Base-by-base conservation (phyloP, 2,797 vertebrate genomes). In the Darevskia nairensis region DNA sequence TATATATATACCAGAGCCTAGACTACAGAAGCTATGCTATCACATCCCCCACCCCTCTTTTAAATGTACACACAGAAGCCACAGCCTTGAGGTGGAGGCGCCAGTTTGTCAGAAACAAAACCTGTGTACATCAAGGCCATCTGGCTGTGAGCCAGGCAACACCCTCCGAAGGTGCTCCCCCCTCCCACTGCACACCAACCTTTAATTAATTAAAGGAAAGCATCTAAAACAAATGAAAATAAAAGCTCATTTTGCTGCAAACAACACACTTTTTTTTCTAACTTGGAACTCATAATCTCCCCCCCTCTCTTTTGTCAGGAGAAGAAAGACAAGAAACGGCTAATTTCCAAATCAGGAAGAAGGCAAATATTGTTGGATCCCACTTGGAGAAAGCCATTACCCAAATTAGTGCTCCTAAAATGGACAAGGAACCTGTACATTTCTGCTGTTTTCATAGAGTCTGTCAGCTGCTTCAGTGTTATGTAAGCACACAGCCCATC, bases 261-360 rank as follows among this genome's bases (percentile, higher is more conserved):
- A 39, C 6, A 21, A 6, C 21, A 76, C 84, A 76, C 84, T 68
- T 32, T 44, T 13, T 13, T 10, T 68, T 44, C 80, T 39, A 41
- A 46, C 83, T 88, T 71, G 76, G 66, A 93, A 89, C 85, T 2
- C 13, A 9, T 32, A 35, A 83, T 77, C 27, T 35, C 74, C 39
- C 74, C 80, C 77, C n/a, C 10, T 8, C 19, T 5, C 66, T 41
- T 41, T 64, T 35, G 6, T 82, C 72, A 82, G 59, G 72, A 72
- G 82, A 35, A 59, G 27, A 78, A 50, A n/a, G 77, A 79, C 79
- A 72, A 29, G 46, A 76, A 86, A 87, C 0, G 0, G 86, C 76
- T 79, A 77, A 83, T 11, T 1, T 2, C 29, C 41, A 88, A 11
- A 59, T 46, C 29, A 72, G 79, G 76, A 91, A 59, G 11, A 71